Base-by-base conservation (phyloP, 2,888 invertebrate genomes). In the Prosopocoilus inquinatus region DNA sequence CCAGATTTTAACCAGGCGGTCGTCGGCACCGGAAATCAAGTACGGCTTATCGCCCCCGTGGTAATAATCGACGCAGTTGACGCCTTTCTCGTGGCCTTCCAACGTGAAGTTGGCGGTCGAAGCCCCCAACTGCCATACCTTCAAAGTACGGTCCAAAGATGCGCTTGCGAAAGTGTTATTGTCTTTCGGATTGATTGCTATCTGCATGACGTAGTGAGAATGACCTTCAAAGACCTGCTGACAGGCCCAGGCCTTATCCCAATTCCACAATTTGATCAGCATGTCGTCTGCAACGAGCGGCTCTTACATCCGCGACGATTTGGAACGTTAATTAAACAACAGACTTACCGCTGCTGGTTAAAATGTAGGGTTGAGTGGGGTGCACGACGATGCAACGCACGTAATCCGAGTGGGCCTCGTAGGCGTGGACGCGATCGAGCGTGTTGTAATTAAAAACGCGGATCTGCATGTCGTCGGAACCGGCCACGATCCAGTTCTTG, bases 151-250 rank as follows among this genome's bases (percentile, higher is more conserved):
- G 78, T 99, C 99, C 38, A 99, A 82, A 39, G 98, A 98, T n/a
- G 97, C 99, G 68, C 96, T 96, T 9, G 98, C 99, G 79, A 99
- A 99, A 36, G 98, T 98, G 78, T 99, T 99, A 78, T 98, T 99
- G 75, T 99, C 99, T 77, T 99, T 99, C 0, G 99, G 99, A 79
- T 99, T 99, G 70, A 99, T 92, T 0, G 96, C 97, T 67, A 99
- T 91, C 78, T 99, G 98, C 99, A 99, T 99, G 1, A 99, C 96
- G 73, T 99, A 99, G 78, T 99, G 99, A 0, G 96, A 94, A 80
- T 99, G 99, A 0, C 98, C 98, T 74, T 99, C 99, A 74, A 99
- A 99, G 9, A 96, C 93, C 75, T 99, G 97, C 73, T 98, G 97
- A 69, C 96, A 95, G 0, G 91, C 85, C 98, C 98, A 99, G 70